Base-by-base conservation (phyloP, 2,888 invertebrate genomes). In the Campaea margaritaria region DNA sequence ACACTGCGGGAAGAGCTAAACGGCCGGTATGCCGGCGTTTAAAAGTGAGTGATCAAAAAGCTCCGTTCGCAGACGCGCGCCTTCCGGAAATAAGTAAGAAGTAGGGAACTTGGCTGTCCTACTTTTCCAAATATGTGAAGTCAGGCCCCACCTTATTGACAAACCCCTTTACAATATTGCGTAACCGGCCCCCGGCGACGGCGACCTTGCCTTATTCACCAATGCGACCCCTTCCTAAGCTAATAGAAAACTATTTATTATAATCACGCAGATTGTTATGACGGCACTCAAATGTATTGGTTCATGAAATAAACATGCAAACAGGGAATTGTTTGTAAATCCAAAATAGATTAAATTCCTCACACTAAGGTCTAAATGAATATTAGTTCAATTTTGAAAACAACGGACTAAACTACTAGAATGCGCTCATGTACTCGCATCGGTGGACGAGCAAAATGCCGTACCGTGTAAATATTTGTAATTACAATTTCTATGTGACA, bases 131-230 rank as follows among this genome's bases (percentile, higher is more conserved):
- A 15, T 42, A 44, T 44, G 39, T 49, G 44, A 31, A 39, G 15
- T 34, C 44, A 36, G 31, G 53, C 48, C 39, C 53, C 53, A 53
- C 58, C 58, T 53, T 58, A 43, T 44, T 43, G 44, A 49, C 58
- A 13, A 53, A 53, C 58, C 53, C 47, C 48, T 53, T 43, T 43
- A 62, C 61, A 57, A 66, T 66, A 69, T 73, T 74, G 70, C 74
- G 73, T 62, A 72, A 76, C 64, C 65, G 63, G 66, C 67, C 64
- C 69, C 72, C 67, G 43, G 51, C 61, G 39, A 1, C 53, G 58
- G 57, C 56, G 52, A 56, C 69, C 62, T 61, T 65, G 50, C 51
- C 34, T 41, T 62, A 58, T 58, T 62, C 54, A 62, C 58, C 46
- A 62, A 46, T 48, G 52, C 47, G 41, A 50, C 59, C 60, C 44